phyloP scores from a whole-genome alignment of 2,113 vertebrate species.

The Gymnarchus niloticus region DNA sequence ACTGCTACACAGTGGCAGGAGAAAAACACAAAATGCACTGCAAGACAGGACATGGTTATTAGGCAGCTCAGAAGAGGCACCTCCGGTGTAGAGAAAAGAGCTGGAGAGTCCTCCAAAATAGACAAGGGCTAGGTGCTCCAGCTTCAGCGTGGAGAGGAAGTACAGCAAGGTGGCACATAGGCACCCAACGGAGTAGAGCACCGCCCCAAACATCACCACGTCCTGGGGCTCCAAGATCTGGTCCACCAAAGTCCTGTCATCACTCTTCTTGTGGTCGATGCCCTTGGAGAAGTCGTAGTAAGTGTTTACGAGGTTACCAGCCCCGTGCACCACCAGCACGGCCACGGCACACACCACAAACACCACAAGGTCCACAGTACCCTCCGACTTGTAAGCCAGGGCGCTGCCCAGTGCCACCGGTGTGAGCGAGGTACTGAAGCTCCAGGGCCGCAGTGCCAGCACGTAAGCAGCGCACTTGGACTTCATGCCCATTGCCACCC shows the following conservation, averaged over 20 bases:
- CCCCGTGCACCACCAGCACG: conserved; percentile 87
- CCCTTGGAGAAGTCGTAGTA: conserved; percentile 99
- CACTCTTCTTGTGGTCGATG: conserved; percentile 97
- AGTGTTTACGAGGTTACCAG: conserved; percentile 93
- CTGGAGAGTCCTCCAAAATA: conserved; percentile 96
- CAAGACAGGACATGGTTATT: no score
- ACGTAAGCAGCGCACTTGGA: conserved; percentile 88
- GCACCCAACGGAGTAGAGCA: conserved; percentile 88
- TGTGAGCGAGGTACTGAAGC: conserved; percentile 89
- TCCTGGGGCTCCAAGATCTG: conserved; percentile 89
- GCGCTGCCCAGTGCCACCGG: conserved; percentile 90
- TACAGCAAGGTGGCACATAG: conserved; percentile 83
- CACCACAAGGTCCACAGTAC: conserved; percentile 73
- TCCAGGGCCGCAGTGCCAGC: conserved; percentile 89
- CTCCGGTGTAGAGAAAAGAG: conserved; percentile 96
- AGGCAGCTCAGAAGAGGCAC: conserved; percentile 57
- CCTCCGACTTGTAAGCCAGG: conserved; percentile 83
- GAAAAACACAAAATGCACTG: background rate
- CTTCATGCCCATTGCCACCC: conserved; percentile 55
- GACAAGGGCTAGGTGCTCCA: conserved; percentile 91
- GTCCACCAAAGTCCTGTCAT: conserved; percentile 93
- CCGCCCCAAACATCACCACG: conserved; percentile 87
- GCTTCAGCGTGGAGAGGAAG: conserved; percentile 72
- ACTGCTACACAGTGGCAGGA: background rate
- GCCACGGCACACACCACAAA: conserved; percentile 81